Percentiles rank a stretch among this genome's conserved stretches.
These are phyloP conservation scores for Meloidogyne exigua DNA, from an alignment of 1,140 invertebrate genomes.

Conservation along the genomic window DNA sequence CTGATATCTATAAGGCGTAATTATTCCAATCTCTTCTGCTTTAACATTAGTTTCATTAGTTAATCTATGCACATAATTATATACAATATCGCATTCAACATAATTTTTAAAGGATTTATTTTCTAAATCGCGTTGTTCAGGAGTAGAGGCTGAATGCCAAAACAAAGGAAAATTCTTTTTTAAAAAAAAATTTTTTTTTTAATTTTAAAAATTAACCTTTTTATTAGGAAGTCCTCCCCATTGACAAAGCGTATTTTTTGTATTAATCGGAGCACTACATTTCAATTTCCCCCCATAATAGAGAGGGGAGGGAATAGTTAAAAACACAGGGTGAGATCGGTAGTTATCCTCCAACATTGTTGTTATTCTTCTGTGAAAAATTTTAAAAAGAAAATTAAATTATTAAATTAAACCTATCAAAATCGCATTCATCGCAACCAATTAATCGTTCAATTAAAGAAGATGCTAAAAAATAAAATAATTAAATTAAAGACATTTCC, in stretches of 20 bases:
- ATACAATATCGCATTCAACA: conserved; percentile 73
- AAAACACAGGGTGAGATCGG: conserved; percentile 34
- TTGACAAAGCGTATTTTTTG: neutral
- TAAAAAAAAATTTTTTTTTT: neutral
- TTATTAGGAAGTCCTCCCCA: conserved; percentile 26
- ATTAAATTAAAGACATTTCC: neutral
- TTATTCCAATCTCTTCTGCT: conserved; percentile 80
- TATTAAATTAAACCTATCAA: conserved; percentile 19
- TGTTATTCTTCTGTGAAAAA: conserved; percentile 30
- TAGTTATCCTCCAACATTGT: conserved; percentile 40
- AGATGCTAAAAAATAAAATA: neutral
- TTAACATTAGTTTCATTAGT: conserved; percentile 70
- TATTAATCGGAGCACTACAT: neutral
- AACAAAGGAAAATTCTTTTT: conserved; percentile 42
- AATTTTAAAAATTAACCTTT: neutral
- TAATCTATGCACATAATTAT: conserved; percentile 64
- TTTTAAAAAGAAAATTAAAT: conserved; percentile 20
- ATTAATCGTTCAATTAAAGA: conserved; percentile 21
- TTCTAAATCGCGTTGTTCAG: conserved; percentile 43
- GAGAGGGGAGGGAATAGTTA: conserved; percentile 37
- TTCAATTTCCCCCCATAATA: conserved; percentile 31
- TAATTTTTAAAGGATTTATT: conserved; percentile 83
- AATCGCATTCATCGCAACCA: neutral
- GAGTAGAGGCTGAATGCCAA: conserved; percentile 20
- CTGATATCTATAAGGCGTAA: conserved; percentile 87